Conservation (phyloP, 37 sponge, comb jelly and placozoan genomes). For the Haliclona indistincta region DNA sequence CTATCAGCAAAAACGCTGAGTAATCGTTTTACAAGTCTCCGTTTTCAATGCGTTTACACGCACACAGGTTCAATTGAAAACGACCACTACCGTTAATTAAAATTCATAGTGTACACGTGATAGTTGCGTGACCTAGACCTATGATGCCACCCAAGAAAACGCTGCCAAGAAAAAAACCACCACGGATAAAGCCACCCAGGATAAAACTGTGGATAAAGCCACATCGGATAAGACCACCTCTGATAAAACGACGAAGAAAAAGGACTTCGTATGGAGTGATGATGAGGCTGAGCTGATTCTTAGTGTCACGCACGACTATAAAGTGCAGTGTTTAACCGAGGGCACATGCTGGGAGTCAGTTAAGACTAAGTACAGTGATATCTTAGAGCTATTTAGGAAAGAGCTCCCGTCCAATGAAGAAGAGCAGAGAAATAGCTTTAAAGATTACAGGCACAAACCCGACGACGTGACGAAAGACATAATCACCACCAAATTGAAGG, state of each 20-base stretch:
- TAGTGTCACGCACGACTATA: conserved; percentile 1
- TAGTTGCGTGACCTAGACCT: too few species aligned
- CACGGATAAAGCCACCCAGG: too few species aligned
- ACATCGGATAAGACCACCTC: background rate
- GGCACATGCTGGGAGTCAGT: background rate
- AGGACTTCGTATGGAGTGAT: conserved; percentile 1
- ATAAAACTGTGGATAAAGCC: background rate
- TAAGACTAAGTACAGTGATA: conserved; percentile 2
- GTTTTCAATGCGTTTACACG: too few species aligned
- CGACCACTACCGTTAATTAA: too few species aligned
- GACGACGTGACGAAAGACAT: conserved; percentile 10
- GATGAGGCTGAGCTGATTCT: conserved; percentile 9
- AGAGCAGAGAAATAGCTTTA: background rate
- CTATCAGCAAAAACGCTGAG: too few species aligned
- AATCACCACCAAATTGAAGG: conserved; percentile 1
- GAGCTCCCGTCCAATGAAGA: background rate
- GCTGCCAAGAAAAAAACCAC: too few species aligned
- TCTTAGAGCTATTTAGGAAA: background rate
- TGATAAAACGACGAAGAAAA: background rate
- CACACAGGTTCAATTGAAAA: too few species aligned
- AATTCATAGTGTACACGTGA: too few species aligned
- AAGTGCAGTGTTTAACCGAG: conserved; percentile 4
- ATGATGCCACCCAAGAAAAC: too few species aligned
- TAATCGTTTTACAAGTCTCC: too few species aligned
- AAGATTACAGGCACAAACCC: background rate